Base-by-base conservation (phyloP, 2,113 vertebrate genomes). In the Cinclus cinclus region DNA sequence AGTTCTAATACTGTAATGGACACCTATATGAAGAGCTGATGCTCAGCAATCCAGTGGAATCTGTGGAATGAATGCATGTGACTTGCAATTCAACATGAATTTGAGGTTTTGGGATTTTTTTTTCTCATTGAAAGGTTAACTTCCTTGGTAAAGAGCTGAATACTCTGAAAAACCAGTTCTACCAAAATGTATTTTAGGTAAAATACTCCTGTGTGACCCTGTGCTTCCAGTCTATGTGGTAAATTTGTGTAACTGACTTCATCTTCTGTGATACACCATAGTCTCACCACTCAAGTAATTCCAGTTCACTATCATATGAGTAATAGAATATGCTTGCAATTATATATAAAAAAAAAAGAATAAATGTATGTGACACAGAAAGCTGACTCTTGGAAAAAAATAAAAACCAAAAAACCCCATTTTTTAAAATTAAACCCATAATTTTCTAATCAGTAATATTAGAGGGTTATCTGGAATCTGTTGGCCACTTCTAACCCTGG, bases 381-480 rank as follows among this genome's bases (percentile, higher is more conserved):
- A 50, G 6, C 12, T 35, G 56, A n/a, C 15, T 37, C 2, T 28
- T 58, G 5, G 5, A 0, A 3, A 5, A 47, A 50, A 75, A 55
- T 37, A 41, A 22, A 11, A 16, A 7, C 8, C 6, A 62, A 60
- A 37, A 25, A 1, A 0, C 8, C 1, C 13, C 8, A 6, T 2
- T 68, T 33, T 7, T 94, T 37, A 1, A 60, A 64, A 55, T 69
- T 10, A 25, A 75, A 87, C 2, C 1, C 12, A 35, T 6, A 37
- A 14, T 47, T 83, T 93, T 90, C 16, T 52, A 39, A 39, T 47
- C 16, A 78, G 11, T 9, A 17, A 12, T 8, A 47, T 37, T 37
- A 37, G 35, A 37, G 5, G 2, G 1, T 82, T 73, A 24, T 6
- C 21, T 70, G 19, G 23, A 76, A 65, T 42, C 7, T 49, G 10